Conservation (phyloP, 2,113 vertebrate species). For the Hydrolagus affinis region DNA sequence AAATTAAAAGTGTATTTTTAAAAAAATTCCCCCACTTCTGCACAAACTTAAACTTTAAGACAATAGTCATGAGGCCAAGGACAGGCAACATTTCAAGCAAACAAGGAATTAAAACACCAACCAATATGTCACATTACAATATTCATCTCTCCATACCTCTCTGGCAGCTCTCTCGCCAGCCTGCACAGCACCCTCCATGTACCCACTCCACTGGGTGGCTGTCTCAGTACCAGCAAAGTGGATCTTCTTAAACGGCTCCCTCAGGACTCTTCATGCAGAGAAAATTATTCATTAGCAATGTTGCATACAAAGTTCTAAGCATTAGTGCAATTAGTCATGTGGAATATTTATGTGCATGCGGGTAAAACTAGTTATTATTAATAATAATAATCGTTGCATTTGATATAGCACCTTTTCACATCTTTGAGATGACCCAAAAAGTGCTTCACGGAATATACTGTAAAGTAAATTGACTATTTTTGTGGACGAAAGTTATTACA, state of each 20-base stretch:
- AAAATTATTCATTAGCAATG: neutral
- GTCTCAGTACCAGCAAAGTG: conserved; percentile 94
- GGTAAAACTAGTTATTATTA: neutral
- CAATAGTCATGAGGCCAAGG: too few species aligned
- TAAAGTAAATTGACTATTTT: too few species aligned
- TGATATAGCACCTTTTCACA: too few species aligned
- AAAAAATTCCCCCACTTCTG: too few species aligned
- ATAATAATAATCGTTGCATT: neutral
- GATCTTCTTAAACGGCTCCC: conserved; percentile 71
- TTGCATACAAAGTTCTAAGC: neutral
- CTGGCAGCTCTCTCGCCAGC: conserved; percentile 86
- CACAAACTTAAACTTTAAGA: too few species aligned
- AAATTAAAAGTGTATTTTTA: too few species aligned
- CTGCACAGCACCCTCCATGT: conserved; percentile 92
- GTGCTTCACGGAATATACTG: too few species aligned
- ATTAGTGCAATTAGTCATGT: neutral
- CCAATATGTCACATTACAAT: neutral
- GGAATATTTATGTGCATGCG: neutral
- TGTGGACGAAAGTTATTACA: too few species aligned
- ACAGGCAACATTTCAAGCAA: neutral
- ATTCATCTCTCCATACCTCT: conserved; percentile 62
- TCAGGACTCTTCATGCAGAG: conserved; percentile 65
- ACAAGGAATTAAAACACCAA: neutral
- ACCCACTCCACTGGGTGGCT: conserved; percentile 89
- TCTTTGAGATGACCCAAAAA: too few species aligned